A percentile compares a stretch with the other conserved stretches of the same genome.
Evolutionary conservation across 2,888 invertebrate genomes (phyloP).

Genomic region (Agonopterix subpropinquella): DNA sequence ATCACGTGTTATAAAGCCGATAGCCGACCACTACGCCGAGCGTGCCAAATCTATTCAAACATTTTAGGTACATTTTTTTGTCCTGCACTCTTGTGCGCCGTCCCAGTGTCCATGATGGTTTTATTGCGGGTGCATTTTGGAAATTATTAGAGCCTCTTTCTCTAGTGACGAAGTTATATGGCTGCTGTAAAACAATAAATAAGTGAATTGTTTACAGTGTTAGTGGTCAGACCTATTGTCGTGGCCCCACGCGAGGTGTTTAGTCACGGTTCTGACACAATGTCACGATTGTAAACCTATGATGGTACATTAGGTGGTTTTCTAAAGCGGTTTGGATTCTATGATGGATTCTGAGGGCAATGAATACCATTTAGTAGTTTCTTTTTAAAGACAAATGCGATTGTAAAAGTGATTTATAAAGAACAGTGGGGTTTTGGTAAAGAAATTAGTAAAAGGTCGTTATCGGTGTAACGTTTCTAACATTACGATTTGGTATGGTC

Average conservation of each 20-base stretch:
- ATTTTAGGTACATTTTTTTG: conserved; percentile 19
- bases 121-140: conserved; percentile 63
- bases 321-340: conserved; percentile 40
- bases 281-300: conserved; percentile 41
- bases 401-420: conserved; percentile 18
- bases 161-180: conserved; percentile 57
- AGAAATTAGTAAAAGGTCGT: conserved; percentile 35
- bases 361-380: conserved; percentile 32
- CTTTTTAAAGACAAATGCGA: conserved; percentile 37
- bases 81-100: conserved; percentile 10
- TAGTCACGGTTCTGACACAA: conserved; percentile 36
- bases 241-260: conserved; percentile 54
- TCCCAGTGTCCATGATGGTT: conserved; percentile 59
- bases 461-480: conserved; percentile 33
- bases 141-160: conserved; percentile 53
- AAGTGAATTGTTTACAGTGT: conserved; percentile 60
- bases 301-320: conserved; percentile 45
- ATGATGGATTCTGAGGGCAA: conserved; percentile 39
- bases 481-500: conserved; percentile 7
- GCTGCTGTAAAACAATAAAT: conserved; percentile 71
- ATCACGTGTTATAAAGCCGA: conserved; percentile 49
- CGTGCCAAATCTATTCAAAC: conserved; percentile 56
- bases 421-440: conserved; percentile 38
- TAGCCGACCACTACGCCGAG: conserved; percentile 31
- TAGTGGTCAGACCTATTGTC: conserved; percentile 40